phyloP scores from a whole-genome alignment of 2,113 vertebrate species.

The Protomyctophum bolini region DNA sequence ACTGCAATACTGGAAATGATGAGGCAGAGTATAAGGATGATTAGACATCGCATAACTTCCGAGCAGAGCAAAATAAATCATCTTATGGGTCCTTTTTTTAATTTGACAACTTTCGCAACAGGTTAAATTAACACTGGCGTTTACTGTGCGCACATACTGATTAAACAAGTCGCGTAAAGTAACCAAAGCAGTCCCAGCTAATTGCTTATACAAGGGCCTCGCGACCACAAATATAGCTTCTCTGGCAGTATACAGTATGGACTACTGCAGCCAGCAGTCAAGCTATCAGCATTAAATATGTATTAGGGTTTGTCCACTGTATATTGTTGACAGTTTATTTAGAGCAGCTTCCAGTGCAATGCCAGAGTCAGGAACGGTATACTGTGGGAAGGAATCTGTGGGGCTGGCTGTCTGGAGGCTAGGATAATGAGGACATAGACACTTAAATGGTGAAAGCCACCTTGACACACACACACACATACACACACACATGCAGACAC shows the following conservation, averaged over 20 bases:
- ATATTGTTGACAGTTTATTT: conserved; percentile 13
- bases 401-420: conserved; percentile 39
- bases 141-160: too few species aligned
- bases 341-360: conserved; percentile 16
- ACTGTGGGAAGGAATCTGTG: conserved; percentile 42
- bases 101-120: too few species aligned
- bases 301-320: conserved; percentile 2
- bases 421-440: conserved; percentile 63
- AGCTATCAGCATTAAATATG: conserved; percentile 22
- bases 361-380: conserved; percentile 36
- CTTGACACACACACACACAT: conserved; percentile 21
- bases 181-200: too few species aligned
- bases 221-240: neutral
- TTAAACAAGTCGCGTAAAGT: too few species aligned
- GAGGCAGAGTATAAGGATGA: neutral
- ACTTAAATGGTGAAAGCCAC: conserved; percentile 45
- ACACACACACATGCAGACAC: conserved; percentile 11
- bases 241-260: neutral
- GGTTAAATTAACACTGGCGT: too few species aligned
- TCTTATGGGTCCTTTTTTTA: too few species aligned
- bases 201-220: too few species aligned
- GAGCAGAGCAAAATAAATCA: too few species aligned
- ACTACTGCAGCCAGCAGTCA: conserved; percentile 16
- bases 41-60: neutral
- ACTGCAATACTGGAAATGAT: neutral